phyloP scores from a whole-genome alignment of 2,888 invertebrate genomes.

The Portevinia maculata region DNA sequence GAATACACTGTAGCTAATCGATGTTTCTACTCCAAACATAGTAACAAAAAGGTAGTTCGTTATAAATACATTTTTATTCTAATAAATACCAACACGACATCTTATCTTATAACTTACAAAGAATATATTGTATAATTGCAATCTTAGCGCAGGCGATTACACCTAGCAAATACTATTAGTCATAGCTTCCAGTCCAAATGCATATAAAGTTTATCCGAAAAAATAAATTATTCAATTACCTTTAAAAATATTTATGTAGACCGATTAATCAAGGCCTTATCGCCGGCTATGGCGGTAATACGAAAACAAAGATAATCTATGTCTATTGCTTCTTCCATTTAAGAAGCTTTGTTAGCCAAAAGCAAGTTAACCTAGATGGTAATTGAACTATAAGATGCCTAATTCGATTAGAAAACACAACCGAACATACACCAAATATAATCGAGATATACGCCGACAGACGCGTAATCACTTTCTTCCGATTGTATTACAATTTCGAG shows the following conservation, averaged over 20 bases:
- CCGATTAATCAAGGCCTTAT: constrained; percentile 17
- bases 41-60: no score
- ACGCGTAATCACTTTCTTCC: constrained; percentile 50
- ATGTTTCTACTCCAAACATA: no score
- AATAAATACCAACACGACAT: not conserved
- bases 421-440: constrained; percentile 62
- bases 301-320: constrained; percentile 19
- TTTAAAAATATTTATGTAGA: constrained; percentile 30
- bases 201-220: not conserved
- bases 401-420: constrained; percentile 60
- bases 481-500: constrained; percentile 79
- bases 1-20: no score
- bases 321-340: constrained; percentile 20
- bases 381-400: constrained; percentile 59
- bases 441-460: constrained; percentile 49
- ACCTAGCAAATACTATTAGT: no score
- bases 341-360: constrained; percentile 59
- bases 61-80: no score
- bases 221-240: constrained; percentile 30
- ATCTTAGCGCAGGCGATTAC: no score
- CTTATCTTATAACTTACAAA: not conserved
- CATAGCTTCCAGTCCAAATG: no score
- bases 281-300: constrained; percentile 39
- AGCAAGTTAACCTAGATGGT: constrained; percentile 54
- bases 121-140: no score